Percentiles rank a stretch among this genome's conserved stretches.
Conservation (phyloP, 2,888 invertebrate genomes). For the Lasioglossum figueresi region DNA sequence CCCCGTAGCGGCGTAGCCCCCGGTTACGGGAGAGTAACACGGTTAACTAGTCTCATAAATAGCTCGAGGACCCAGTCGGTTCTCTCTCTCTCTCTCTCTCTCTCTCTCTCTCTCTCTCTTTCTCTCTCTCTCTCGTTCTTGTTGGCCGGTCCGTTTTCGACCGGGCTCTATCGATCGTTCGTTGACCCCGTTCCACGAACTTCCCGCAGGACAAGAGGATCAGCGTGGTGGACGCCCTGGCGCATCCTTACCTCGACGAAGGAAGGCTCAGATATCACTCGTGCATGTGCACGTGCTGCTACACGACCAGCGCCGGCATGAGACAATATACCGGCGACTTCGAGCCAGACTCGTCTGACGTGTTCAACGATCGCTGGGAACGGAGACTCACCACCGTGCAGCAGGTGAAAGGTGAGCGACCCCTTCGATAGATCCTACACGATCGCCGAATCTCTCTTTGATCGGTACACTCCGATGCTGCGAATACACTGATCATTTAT, state of each 20-base stretch:
- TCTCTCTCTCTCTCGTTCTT: not conserved
- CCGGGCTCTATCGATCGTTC: conserved; percentile 22
- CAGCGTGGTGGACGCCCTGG: conserved; percentile 96
- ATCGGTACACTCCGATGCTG: too few species aligned
- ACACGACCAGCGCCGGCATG: conserved; percentile 90
- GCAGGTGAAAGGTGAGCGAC: conserved; percentile 94
- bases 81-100: not conserved
- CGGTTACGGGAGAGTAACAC: not conserved
- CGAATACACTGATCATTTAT: too few species aligned
- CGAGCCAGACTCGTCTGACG: conserved; percentile 95
- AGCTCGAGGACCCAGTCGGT: conserved; percentile 3
- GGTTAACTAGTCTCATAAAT: conserved; percentile 11
- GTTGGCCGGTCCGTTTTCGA: not conserved
- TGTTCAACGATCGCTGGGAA: conserved; percentile 99
- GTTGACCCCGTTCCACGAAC: conserved; percentile 66
- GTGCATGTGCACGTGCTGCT: conserved; percentile 99
- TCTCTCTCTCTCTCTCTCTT: not conserved
- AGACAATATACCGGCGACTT: conserved; percentile 95
- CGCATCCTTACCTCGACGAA: conserved; percentile 99
- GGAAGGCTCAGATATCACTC: conserved; percentile 99
- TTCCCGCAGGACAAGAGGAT: conserved; percentile 93
- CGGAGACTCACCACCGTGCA: conserved; percentile 96
- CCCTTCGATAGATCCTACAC: not conserved
- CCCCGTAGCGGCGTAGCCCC: not conserved
- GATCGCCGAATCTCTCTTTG: not conserved